These are phyloP conservation scores for Rousettus leschenaultii DNA, from an alignment of 2,113 vertebrate genomes.

Conservation along the genomic window DNA sequence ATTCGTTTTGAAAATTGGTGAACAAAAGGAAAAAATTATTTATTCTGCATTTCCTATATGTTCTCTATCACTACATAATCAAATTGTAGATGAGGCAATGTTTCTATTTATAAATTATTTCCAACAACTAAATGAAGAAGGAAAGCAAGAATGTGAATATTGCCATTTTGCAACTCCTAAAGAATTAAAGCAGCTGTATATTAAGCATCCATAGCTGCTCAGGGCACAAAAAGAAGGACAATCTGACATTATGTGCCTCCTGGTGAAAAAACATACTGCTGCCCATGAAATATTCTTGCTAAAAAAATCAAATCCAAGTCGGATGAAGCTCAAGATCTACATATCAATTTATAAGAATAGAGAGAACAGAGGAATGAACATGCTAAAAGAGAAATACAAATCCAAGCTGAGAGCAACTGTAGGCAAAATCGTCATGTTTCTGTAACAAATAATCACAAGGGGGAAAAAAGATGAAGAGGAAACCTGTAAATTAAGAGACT, in stretches of 20 bases:
- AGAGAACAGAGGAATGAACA: neutral
- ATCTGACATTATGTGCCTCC: neutral
- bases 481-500: neutral
- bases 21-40: neutral
- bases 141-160: neutral
- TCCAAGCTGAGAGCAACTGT: neutral
- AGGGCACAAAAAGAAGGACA: neutral
- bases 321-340: neutral
- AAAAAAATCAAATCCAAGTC: neutral
- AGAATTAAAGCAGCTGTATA: neutral
- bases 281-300: neutral
- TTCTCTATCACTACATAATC: neutral
- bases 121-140: neutral
- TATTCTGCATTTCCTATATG: neutral
- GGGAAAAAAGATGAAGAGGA: neutral
- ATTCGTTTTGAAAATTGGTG: constrained; percentile 23
- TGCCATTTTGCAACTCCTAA: neutral
- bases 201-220: neutral
- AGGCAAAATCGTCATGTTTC: neutral
- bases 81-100: neutral
- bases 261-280: neutral
- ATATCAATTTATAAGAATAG: neutral
- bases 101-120: constrained; percentile 3
- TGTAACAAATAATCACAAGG: neutral
- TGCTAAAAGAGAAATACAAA: neutral